Conservation (phyloP, 2,888 invertebrate species). For the Netelia inedita region DNA sequence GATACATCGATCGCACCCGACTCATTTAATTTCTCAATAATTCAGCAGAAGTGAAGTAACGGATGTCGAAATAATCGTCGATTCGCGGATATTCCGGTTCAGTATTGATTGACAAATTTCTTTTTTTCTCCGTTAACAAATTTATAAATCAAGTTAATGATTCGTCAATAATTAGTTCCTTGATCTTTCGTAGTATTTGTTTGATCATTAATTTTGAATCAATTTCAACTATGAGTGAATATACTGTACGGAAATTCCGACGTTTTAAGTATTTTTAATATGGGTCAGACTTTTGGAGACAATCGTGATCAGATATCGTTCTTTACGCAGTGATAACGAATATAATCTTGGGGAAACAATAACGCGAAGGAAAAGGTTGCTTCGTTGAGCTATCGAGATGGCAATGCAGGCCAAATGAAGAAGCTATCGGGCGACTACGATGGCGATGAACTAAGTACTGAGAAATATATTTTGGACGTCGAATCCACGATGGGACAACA, state of each 20-base stretch:
- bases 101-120: no score
- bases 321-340: slow-evolving; percentile 17
- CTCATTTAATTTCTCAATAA: slow-evolving; percentile 52
- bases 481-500: slow-evolving; percentile 21
- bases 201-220: no score
- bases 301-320: no score
- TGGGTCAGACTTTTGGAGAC: no score
- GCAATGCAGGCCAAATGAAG: slow-evolving; percentile 36
- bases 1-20: slow-evolving; percentile 38
- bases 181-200: no score
- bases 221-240: no score
- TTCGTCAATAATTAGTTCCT: no score
- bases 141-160: no score
- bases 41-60: slow-evolving; percentile 6
- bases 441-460: slow-evolving; percentile 15
- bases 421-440: slow-evolving; percentile 17
- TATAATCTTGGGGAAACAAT: slow-evolving; percentile 26
- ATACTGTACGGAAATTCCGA: no score
- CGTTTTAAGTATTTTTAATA: no score
- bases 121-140: no score
- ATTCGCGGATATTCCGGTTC: neutral
- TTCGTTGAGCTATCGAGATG: slow-evolving; percentile 27
- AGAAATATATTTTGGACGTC: slow-evolving; percentile 32
- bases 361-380: neutral
- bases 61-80: neutral